phyloP scores from a whole-genome alignment of 1,140 invertebrate genomes.

The Scaptodrosophila lebanonensis region DNA sequence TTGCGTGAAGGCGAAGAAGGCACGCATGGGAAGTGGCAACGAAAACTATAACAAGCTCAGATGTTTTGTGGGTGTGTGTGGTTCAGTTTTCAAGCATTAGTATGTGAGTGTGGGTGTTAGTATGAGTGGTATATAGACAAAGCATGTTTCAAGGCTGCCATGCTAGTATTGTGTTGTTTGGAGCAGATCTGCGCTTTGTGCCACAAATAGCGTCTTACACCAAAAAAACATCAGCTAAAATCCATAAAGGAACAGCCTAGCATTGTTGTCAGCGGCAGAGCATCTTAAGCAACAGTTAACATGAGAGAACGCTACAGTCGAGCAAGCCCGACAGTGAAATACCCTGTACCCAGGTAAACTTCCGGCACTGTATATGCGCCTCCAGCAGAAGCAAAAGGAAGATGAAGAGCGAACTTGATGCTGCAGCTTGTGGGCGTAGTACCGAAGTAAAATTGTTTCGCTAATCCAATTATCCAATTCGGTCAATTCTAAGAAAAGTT shows the following conservation, averaged over 20 bases:
- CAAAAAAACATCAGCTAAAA: constrained; percentile 47
- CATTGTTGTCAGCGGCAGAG: constrained; percentile 18
- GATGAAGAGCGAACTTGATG: too few relatives aligned
- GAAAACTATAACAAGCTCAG: constrained; percentile 47
- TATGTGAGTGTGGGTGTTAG: constrained; percentile 7
- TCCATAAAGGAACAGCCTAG: background rate
- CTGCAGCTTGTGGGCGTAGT: too few relatives aligned
- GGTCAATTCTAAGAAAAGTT: too few relatives aligned
- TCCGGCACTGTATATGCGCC: too few relatives aligned
- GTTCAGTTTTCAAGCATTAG: background rate
- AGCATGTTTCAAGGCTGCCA: constrained; percentile 60
- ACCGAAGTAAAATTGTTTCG: too few relatives aligned
- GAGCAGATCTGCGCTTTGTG: constrained; percentile 59
- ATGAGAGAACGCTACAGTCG: too few relatives aligned
- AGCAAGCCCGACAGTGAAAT: too few relatives aligned
- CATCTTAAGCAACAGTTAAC: constrained; percentile 4
- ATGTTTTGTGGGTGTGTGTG: constrained; percentile 1
- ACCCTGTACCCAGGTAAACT: too few relatives aligned
- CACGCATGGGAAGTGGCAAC: constrained; percentile 57
- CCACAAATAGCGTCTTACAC: constrained; percentile 45
- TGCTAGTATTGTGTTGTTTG: constrained; percentile 35
- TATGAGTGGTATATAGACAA: constrained; percentile 25
- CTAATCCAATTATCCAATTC: too few relatives aligned
- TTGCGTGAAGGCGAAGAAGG: constrained; percentile 27
- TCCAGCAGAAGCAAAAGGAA: too few relatives aligned